Percentiles rank a stretch among this genome's conserved stretches.
Evolutionary conservation across 2,888 invertebrate genomes (phyloP).

Genomic region (Ernsta delagoae): DNA sequence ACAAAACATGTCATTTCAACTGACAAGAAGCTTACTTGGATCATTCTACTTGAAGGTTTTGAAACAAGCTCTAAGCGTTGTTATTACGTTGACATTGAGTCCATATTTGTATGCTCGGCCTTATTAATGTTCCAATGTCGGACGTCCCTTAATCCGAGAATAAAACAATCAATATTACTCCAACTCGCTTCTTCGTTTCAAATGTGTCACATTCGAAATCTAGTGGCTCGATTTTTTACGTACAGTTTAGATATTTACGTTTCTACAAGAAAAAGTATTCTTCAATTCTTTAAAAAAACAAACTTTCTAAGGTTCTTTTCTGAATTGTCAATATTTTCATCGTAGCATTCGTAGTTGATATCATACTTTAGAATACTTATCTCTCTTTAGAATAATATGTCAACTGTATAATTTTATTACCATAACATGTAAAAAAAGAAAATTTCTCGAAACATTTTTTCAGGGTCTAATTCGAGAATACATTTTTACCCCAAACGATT

Average conservation of each 20-base stretch:
- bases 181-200: constrained; percentile 5
- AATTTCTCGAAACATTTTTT: not conserved
- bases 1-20: too few relatives aligned
- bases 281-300: too few relatives aligned
- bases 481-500: not conserved
- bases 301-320: too few relatives aligned
- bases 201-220: not conserved
- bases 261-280: not conserved
- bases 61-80: too few relatives aligned
- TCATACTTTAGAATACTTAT: too few relatives aligned
- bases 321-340: too few relatives aligned
- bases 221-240: not conserved
- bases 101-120: not conserved
- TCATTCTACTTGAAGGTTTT: too few relatives aligned
- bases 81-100: not conserved
- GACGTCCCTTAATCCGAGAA: constrained; percentile 10
- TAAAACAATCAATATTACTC: constrained; percentile 7
- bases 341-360: too few relatives aligned
- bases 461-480: not conserved
- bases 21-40: too few relatives aligned
- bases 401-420: too few relatives aligned
- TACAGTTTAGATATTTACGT: not conserved
- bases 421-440: too few relatives aligned
- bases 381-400: too few relatives aligned
- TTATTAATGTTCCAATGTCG: constrained; percentile 1